Conservation (phyloP, 1,140 invertebrate genomes). For the Bombus confusus region DNA sequence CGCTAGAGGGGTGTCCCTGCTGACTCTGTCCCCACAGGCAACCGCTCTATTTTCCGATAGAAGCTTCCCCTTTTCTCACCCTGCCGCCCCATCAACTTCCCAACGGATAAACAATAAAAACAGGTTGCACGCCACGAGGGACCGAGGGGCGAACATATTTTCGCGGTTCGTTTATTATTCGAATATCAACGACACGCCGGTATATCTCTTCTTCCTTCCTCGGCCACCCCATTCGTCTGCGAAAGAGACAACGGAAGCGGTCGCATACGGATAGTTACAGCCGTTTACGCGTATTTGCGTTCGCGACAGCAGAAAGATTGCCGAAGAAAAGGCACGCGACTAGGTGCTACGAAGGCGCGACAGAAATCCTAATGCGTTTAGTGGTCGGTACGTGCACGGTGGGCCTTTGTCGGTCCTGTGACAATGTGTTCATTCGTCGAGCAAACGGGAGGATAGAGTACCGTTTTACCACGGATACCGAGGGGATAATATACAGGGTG, state of each 20-base stretch:
- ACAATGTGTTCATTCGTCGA: slow-evolving; percentile 63
- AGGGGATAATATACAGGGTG: slow-evolving; percentile 62
- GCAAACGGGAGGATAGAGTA: slow-evolving; percentile 46
- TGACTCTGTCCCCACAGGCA: slow-evolving; percentile 63
- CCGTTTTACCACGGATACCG: slow-evolving; percentile 57
- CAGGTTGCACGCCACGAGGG: slow-evolving; percentile 67
- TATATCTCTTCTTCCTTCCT: neutral
- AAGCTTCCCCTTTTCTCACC: slow-evolving; percentile 42
- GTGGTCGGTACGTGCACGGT: slow-evolving; percentile 25
- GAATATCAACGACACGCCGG: slow-evolving; percentile 53
- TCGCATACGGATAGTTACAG: slow-evolving; percentile 28
- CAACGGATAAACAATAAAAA: slow-evolving; percentile 73
- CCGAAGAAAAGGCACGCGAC: slow-evolving; percentile 20
- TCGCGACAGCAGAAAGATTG: slow-evolving; percentile 19
- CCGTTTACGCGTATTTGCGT: slow-evolving; percentile 28
- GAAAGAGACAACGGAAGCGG: too few relatives aligned
- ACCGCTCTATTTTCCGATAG: slow-evolving; percentile 66
- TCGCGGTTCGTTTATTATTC: slow-evolving; percentile 80
- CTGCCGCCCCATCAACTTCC: slow-evolving; percentile 42
- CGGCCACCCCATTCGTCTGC: neutral
- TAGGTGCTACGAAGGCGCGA: slow-evolving; percentile 37
- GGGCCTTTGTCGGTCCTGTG: slow-evolving; percentile 57
- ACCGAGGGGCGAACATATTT: slow-evolving; percentile 70
- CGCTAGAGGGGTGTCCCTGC: slow-evolving; percentile 1
- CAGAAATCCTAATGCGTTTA: slow-evolving; percentile 50